Base-by-base conservation (phyloP, 92 coral and sea anemone species). In the Micromussa lordhowensis region DNA sequence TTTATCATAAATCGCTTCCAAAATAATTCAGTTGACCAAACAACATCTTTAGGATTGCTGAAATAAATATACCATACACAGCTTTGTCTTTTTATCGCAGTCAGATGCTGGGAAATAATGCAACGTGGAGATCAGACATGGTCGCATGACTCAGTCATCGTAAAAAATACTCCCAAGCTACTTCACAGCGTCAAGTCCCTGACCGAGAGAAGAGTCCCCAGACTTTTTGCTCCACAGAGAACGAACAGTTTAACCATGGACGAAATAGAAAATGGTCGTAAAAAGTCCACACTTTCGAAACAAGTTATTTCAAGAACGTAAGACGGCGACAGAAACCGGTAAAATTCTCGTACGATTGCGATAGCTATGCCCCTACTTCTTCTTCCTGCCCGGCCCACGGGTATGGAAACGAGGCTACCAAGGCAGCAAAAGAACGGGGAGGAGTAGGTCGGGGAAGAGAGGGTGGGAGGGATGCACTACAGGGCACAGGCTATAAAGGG, bases 331-430 rank as follows among this genome's bases (percentile, higher is more conserved):
- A 32, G n/a, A 3, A 49, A 81, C 76, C 85, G 44, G 85, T 81
- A 66, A 19, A 61, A n/a, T 15, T 30, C 48, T 68, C 28, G 16
- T 3, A 40, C 36, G 70, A 72, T 71, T 84, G 55, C 80, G 73
- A 72, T 58, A 73, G 80, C 79, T n/a, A 54, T 71, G 87, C 69
- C 87, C 68, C 79, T 9, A 40, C 48, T 40, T 14, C 8, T 22
- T 61, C 24, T 73, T 84, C 44, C 78, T 54, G 87, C 87, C 87
- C 78, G 80, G 87, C 87, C 87, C 80, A 84, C 71, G 5, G 7
- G 6, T 80, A 72, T 74, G 66, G 55, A 40, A 64, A 73, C 87
- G 87, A 84, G 87, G 87, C 87, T 84, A 7, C 0, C 0, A 10
- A 6, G 53, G 61, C 8, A 51, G 19, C 49, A 1, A 51, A 40